Evolutionary conservation across 2,888 invertebrate genomes (phyloP).

Genomic region (Amphipyra tragopoginis): DNA sequence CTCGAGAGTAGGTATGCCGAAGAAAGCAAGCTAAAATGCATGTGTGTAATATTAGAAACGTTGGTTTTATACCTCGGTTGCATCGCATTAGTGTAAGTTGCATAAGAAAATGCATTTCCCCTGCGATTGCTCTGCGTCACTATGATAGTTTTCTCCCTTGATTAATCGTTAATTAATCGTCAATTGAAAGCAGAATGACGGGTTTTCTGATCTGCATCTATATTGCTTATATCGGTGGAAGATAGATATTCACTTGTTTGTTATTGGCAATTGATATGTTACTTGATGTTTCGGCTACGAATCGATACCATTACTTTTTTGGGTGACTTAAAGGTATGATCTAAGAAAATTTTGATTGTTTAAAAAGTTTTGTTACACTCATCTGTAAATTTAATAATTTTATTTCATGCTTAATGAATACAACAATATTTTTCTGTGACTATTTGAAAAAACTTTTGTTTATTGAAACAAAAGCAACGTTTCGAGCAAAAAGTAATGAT

Average conservation of each 20-base stretch:
- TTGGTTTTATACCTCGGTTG: constrained; percentile 79
- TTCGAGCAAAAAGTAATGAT: too few species aligned
- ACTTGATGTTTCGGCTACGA: too few species aligned
- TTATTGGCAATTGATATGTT: neutral
- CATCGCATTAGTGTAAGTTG: constrained; percentile 83
- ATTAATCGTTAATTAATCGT: constrained; percentile 49
- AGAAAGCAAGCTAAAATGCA: constrained; percentile 88
- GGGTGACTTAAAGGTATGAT: neutral
- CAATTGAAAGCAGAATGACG: constrained; percentile 44
- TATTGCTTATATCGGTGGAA: constrained; percentile 19
- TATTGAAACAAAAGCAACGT: too few species aligned
- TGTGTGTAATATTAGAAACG: constrained; percentile 89
- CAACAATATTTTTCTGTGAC: too few species aligned
- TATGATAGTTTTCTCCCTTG: constrained; percentile 56
- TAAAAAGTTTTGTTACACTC: too few species aligned
- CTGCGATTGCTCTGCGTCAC: constrained; percentile 46
- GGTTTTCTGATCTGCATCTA: constrained; percentile 21
- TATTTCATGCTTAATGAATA: too few species aligned
- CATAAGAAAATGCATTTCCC: constrained; percentile 89
- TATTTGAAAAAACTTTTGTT: too few species aligned
- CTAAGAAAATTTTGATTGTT: neutral
- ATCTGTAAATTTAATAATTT: too few species aligned
- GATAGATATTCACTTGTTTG: neutral
- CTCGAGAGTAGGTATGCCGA: constrained; percentile 86
- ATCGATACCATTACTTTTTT: neutral